Conservation (phyloP, 2,113 vertebrate genomes). For the Notarius lentiginosus region DNA sequence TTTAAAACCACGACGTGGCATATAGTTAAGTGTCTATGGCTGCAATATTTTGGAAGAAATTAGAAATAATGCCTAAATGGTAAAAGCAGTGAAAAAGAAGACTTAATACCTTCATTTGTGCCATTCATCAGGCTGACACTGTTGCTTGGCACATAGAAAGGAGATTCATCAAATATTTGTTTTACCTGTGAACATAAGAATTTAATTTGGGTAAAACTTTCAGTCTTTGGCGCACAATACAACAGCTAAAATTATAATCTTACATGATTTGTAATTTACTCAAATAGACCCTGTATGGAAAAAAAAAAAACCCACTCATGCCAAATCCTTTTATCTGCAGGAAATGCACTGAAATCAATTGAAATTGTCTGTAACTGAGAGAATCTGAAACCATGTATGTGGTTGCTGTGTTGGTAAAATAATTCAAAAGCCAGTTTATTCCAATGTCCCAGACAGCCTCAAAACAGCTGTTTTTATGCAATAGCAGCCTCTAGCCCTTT, state of each 20-base stretch:
- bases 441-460: conserved; percentile 70
- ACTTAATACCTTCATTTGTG: conserved; percentile 84
- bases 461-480: conserved; percentile 73
- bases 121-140: conserved; percentile 94
- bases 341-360: conserved; percentile 41
- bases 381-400: conserved; percentile 62
- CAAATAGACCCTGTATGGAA: not conserved
- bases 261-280: conserved; percentile 28
- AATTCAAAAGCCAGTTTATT: conserved; percentile 66
- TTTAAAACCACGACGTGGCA: not conserved
- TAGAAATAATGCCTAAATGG: not conserved
- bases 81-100: not conserved
- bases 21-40: not conserved
- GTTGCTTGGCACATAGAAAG: conserved; percentile 88
- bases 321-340: conserved; percentile 38
- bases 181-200: conserved; percentile 74
- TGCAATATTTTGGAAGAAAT: not conserved
- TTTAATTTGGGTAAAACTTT: not conserved
- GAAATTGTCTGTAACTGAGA: conserved; percentile 59
- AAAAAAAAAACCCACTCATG: not conserved
- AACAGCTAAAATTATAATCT: not conserved
- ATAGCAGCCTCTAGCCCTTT: conserved; percentile 56
- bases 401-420: conserved; percentile 67
- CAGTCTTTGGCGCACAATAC: not conserved
- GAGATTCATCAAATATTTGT: conserved; percentile 86